A percentile compares a stretch with the other conserved stretches of the same genome.
These are phyloP conservation scores for Mythimna impura DNA, from an alignment of 2,888 invertebrate species.

Conservation along the genomic window DNA sequence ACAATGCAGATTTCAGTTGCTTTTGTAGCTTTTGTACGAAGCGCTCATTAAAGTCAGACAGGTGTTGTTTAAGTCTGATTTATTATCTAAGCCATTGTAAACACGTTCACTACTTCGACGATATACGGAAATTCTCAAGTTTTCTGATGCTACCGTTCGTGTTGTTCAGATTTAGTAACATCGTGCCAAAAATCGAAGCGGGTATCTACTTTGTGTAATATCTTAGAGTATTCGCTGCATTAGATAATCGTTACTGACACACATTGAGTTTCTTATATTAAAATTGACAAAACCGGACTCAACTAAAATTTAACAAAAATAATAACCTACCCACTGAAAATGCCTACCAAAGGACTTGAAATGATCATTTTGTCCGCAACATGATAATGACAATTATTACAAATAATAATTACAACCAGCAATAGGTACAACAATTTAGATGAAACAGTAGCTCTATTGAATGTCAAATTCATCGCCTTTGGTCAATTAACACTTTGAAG, in stretches of 20 bases:
- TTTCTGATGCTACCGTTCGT: constrained; percentile 40
- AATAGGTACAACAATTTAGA: constrained; percentile 15
- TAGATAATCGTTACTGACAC: neutral
- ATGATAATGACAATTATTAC: constrained; percentile 1
- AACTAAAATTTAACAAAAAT: neutral
- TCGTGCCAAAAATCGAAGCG: neutral
- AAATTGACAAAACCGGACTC: neutral
- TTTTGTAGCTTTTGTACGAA: constrained; percentile 53
- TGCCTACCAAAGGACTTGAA: constrained; percentile 13
- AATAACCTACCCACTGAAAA: constrained; percentile 18
- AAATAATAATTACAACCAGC: constrained; percentile 7
- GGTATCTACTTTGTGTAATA: no score
- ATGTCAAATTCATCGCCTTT: constrained; percentile 19
- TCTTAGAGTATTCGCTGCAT: neutral
- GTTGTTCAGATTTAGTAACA: constrained; percentile 4
- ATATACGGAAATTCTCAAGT: constrained; percentile 36
- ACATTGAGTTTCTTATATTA: neutral
- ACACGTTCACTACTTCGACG: constrained; percentile 28
- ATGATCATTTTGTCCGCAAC: constrained; percentile 1
- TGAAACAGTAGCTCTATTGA: constrained; percentile 16
- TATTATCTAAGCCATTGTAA: constrained; percentile 50
- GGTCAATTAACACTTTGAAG: constrained; percentile 25
- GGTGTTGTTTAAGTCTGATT: constrained; percentile 54
- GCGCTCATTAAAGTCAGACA: constrained; percentile 52
- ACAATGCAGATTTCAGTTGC: constrained; percentile 57